These are phyloP conservation scores for Lordiphosa collinella DNA, from an alignment of 1,140 invertebrate genomes.

Conservation along the genomic window DNA sequence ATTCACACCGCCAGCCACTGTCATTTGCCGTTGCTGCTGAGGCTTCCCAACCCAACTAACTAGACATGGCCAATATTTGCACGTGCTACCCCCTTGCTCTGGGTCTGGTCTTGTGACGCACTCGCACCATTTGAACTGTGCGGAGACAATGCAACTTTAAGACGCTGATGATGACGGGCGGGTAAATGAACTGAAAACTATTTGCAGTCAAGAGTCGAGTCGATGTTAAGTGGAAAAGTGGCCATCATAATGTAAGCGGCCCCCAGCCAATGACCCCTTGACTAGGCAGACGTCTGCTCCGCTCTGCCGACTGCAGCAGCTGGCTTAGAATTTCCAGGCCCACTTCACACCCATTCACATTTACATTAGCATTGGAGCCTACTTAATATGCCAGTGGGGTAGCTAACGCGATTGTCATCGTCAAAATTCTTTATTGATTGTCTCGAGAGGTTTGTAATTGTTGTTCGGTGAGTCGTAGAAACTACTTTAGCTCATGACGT, in stretches of 20 bases:
- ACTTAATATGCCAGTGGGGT: conserved; percentile 55
- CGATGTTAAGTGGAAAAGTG: conserved; percentile 2
- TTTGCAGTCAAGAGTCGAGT: conserved; percentile 48
- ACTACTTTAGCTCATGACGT: conserved; percentile 48
- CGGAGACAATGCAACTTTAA: conserved; percentile 55
- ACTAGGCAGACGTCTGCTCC: conserved; percentile 1
- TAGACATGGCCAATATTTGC: conserved; percentile 25
- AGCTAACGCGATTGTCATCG: conserved; percentile 55
- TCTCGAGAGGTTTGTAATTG: conserved; percentile 16
- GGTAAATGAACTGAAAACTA: conserved; percentile 69
- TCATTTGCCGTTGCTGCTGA: conserved; percentile 9
- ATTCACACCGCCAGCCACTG: background rate
- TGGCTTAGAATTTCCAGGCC: conserved; percentile 47
- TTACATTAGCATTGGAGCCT: conserved; percentile 31
- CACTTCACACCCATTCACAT: conserved; percentile 61
- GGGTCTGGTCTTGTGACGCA: conserved; percentile 59
- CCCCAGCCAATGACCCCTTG: conserved; percentile 31
- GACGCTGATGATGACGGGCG: conserved; percentile 1
- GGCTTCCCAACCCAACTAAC: conserved; percentile 11
- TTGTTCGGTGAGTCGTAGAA: conserved; percentile 36
- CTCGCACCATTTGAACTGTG: conserved; percentile 47
- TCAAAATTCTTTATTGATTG: conserved; percentile 73
- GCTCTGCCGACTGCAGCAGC: background rate
- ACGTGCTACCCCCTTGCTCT: background rate
- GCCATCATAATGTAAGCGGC: too few relatives aligned